Evolutionary conservation across 2,797 vertebrate species (phyloP).

Genomic region (Rhinatrema bivittatum): DNA sequence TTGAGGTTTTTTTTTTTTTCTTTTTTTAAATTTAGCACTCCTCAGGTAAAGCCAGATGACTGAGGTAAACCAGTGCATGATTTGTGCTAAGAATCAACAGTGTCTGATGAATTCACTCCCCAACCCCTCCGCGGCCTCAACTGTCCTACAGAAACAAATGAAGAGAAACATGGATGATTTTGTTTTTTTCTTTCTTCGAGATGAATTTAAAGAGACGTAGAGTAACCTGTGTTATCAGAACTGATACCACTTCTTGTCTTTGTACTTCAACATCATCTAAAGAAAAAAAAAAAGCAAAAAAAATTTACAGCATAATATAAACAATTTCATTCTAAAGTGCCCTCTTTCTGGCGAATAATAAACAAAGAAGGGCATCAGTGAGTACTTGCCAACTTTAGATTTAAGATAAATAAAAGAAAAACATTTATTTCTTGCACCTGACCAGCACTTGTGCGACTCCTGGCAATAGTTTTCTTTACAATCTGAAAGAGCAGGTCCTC

Average conservation of each 20-base stretch:
- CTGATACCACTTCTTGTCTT: constrained; percentile 99
- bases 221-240: constrained; percentile 72
- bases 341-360: no score
- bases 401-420: no score
- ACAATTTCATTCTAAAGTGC: no score
- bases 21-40: constrained; percentile 53
- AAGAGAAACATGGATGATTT: constrained; percentile 38
- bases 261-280: constrained; percentile 98
- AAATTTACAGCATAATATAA: neutral
- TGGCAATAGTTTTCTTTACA: no score
- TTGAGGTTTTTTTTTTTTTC: constrained; percentile 19
- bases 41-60: constrained; percentile 72
- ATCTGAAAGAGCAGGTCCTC: no score
- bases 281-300: constrained; percentile 20
- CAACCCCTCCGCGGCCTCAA: constrained; percentile 36
- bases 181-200: constrained; percentile 48
- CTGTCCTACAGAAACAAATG: constrained; percentile 69
- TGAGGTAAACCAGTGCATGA: constrained; percentile 82
- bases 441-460: no score
- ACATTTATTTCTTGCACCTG: no score
- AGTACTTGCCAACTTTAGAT: no score
- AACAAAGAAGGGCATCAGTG: no score
- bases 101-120: constrained; percentile 51
- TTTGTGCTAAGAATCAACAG: constrained; percentile 86
- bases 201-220: constrained; percentile 50